Base-by-base conservation (phyloP, 2,113 vertebrate species). In the Apus apus region DNA sequence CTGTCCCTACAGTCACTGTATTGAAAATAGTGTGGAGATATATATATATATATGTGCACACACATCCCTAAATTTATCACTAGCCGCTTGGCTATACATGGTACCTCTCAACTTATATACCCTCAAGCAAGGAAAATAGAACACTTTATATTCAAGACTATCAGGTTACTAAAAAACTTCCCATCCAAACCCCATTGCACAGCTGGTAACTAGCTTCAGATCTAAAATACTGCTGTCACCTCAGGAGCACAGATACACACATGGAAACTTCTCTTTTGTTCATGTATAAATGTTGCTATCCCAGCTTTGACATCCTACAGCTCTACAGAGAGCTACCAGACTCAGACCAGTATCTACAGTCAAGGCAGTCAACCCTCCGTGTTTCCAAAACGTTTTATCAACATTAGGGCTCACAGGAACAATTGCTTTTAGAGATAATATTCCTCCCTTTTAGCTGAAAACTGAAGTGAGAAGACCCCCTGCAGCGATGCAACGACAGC, bases 351-450 rank as follows among this genome's bases (percentile, higher is more conserved):
- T 5, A 40, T 5, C 36, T 34, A 2, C 11, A 30, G 5, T 8
- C 13, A 30, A 70, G 15, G n/a, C 22, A 83, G 8, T 2, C 15
- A 34, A 11, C 7, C 5, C 40, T 43, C 40, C 40, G 40, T 12
- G 40, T 43, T 43, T 43, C 11, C 40, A 43, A 43, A 54, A 9
- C 2, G 4, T 2, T 22, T 43, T 10, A 20, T 9, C 9, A 53
- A 3, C 7, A 2, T 3, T 32, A 45, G 25, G 1, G 56, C 25
- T 45, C 3, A 7, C 2, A 40, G 7, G 1, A 68, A 10, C 2
- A 46, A 2, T 0, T 43, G 3, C 0, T 13, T 32, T 60, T 36
- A 8, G 13, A 23, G 1, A 8, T 3, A 1, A 15, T 8, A 5
- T n/a, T 51, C n/a, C 10, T 14, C 6, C 2, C 1, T 29, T 66